Evolutionary conservation across 2,888 invertebrate species (phyloP), one percentile per base, ranked within the genome.

Genomic region (Prenolepis imparis): DNA sequence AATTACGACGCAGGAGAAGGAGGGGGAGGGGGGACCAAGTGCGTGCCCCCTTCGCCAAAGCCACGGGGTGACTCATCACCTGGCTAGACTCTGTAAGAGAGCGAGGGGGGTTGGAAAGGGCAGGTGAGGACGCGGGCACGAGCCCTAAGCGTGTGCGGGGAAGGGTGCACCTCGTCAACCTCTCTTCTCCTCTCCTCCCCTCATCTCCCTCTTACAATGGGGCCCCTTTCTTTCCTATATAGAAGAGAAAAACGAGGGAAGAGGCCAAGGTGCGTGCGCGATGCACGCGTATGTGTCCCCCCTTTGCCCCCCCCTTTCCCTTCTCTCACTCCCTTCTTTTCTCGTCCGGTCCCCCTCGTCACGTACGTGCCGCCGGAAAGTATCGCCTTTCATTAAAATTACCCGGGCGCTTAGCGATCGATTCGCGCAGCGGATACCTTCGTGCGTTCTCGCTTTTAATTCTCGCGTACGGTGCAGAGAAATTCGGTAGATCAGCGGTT

Each of bases 21-120:
- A 70, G 81, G 52, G 36, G 36, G 55, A 57, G 61, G 67, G 61
- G 52, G 24, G 81, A 48, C 48, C 68, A 82, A 67, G 36, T 68
- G 85, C 57, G 70, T 87, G 78, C 86, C 88, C 87, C 87, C 86
- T 87, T 85, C 63, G 87, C 83, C 83, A 83, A 82, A 87, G 89
- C 86, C 88, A 87, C 90, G 90, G 93, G 93, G 92, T 93, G 94
- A 94, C 92, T 94, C 94, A 94, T 93, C 94, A 94, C 93, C 94
- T 94, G 94, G 93, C 92, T 88, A 87, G 84, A 84, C 75, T 89
- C 68, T 64, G 55, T 67, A 84, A 85, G 87, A 88, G 64, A 21
- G 41, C 57, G 87, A 77, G 82, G 73, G 85, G 86, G 57, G 82
- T 75, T 44, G 83, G 85, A 84, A 86, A 87, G 89, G 92, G 92